A percentile compares a stretch with the other conserved stretches of the same genome.
Conservation (phyloP, 2,113 vertebrate genomes). For the Neogobius melanostomus region DNA sequence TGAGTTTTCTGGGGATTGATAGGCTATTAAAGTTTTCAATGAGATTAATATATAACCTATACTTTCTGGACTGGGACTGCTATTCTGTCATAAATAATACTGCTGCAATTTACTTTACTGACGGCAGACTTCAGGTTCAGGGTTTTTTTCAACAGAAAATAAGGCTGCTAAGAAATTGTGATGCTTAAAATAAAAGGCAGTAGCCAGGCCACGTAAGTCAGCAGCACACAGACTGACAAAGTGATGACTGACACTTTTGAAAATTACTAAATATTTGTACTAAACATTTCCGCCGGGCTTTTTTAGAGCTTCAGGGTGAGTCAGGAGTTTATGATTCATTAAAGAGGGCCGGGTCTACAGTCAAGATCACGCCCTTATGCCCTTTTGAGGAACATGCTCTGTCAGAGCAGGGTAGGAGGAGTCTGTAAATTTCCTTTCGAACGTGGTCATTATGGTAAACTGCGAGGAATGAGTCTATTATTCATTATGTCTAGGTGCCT, state of each 20-base stretch:
- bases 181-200: neutral
- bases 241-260: neutral
- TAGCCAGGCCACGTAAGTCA: neutral
- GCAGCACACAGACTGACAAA: neutral
- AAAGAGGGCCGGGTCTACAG: neutral
- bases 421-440: too few species aligned
- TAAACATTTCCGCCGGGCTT: neutral
- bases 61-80: conserved; percentile 15
- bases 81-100: conserved; percentile 20
- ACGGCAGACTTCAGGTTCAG: conserved; percentile 8
- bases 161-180: neutral
- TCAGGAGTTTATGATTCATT: neutral
- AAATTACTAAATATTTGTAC: neutral
- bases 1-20: conserved; percentile 35
- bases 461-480: too few species aligned
- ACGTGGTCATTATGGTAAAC: too few species aligned
- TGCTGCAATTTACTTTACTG: conserved; percentile 20
- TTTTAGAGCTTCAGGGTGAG: neutral
- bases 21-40: conserved; percentile 34
- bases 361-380: too few species aligned
- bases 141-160: neutral
- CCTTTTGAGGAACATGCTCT: too few species aligned
- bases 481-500: too few species aligned
- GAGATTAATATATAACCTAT: conserved; percentile 39
- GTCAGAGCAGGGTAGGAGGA: too few species aligned